Conservation (phyloP, 2,113 vertebrate genomes). For the Pithys albifrons region DNA sequence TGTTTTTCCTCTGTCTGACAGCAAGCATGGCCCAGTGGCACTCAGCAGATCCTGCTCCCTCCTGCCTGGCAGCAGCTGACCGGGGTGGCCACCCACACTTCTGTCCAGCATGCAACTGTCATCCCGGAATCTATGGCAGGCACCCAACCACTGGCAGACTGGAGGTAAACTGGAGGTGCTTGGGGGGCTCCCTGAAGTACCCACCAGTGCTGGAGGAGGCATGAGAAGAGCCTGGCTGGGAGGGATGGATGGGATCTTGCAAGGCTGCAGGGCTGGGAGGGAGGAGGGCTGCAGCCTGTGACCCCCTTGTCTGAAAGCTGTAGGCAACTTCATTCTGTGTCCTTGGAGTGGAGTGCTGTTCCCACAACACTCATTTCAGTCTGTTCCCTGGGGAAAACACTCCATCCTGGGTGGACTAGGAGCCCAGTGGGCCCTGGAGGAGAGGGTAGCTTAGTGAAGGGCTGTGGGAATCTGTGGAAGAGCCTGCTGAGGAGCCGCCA, state of each 20-base stretch:
- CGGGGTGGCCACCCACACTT: conserved; percentile 88
- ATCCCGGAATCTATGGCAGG: conserved; percentile 93
- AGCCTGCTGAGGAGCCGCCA: rapidly evolving
- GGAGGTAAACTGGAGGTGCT: conserved; percentile 83
- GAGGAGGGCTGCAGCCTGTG: background rate
- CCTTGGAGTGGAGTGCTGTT: background rate
- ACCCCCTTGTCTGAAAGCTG: rapidly evolving
- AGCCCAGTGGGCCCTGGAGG: background rate
- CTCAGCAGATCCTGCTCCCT: conserved; percentile 97
- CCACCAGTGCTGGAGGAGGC: background rate
- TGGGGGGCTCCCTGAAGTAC: background rate
- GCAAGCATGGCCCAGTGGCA: conserved; percentile 97
- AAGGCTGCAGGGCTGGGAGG: background rate
- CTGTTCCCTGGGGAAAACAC: rapidly evolving
- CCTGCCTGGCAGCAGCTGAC: conserved; percentile 97
- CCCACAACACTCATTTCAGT: background rate
- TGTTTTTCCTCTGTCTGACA: conserved; percentile 62
- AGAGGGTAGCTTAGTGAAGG: background rate
- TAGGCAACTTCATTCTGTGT: rapidly evolving
- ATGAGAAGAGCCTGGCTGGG: background rate
- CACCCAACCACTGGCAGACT: conserved; percentile 91
- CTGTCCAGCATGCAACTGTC: conserved; percentile 93
- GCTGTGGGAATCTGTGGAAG: background rate
- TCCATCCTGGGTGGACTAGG: background rate
- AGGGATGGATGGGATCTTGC: background rate